These are phyloP conservation scores for Actenoides hombroni DNA, from an alignment of 2,113 vertebrate species.

Conservation along the genomic window DNA sequence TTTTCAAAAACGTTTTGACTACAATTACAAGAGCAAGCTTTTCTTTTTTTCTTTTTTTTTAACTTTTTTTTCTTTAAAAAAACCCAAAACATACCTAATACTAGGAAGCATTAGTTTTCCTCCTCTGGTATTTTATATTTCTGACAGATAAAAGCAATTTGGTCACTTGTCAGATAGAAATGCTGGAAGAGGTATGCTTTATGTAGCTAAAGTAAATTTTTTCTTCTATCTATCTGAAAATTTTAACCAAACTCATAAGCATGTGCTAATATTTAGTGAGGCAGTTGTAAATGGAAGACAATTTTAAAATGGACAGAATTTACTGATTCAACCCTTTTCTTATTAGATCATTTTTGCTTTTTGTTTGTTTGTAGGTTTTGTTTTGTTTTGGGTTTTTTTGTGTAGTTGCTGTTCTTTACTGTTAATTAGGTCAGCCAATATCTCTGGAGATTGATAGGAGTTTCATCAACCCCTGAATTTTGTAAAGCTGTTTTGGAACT, in stretches of 20 bases:
- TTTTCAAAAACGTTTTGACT: neutral
- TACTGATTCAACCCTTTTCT: neutral
- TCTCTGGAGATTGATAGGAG: neutral
- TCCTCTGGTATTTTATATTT: neutral
- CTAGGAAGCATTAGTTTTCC: neutral
- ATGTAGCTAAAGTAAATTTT: neutral
- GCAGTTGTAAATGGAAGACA: neutral
- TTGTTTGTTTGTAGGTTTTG: no score
- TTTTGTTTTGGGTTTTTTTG: neutral
- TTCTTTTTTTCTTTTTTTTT: neutral
- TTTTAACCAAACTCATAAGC: neutral
- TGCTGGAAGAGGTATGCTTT: neutral
- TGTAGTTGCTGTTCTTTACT: neutral
- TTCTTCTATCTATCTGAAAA: neutral
- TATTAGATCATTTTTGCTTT: neutral
- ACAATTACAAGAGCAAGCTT: neutral
- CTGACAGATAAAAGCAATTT: constrained; percentile 11
- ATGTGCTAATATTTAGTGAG: neutral
- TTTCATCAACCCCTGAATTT: neutral
- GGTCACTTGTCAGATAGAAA: neutral
- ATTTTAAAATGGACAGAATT: neutral
- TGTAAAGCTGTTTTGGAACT: neutral
- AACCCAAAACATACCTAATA: neutral
- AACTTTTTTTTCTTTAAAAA: neutral
- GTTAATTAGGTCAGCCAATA: neutral